Base-by-base conservation (phyloP, 2,113 vertebrate genomes). In the Oplegnathus fasciatus region DNA sequence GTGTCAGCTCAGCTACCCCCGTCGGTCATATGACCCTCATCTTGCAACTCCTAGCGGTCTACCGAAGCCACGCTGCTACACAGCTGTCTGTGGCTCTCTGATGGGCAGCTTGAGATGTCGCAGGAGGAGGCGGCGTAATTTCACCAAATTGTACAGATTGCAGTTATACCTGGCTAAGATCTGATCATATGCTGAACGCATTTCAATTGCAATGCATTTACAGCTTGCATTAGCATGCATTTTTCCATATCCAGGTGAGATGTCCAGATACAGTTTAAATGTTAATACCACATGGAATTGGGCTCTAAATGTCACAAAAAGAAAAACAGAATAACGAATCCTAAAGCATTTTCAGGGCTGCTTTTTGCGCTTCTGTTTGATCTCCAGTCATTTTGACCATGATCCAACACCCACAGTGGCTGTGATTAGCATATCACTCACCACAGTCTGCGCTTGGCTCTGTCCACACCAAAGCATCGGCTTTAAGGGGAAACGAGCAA, bases 381-480 rank as follows among this genome's bases (percentile, higher is more conserved):
- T 90, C 92, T 86, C 60, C 9, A 24, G 37, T 84, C 80, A 50
- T 85, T 86, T 68, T 88, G 90, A 87, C 84, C 69, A 28, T 28
- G 48, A 87, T 85, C 84, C 80, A 87, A 70, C 62, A 15, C 64
- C 61, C 83, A 67, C 78, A 71, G 69, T 73, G 77, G 81, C 80
- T 17, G 74, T 60, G 82, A 92, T 93, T 89, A 90, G 52, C 88
- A 89, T 89, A 92, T 90, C 89, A 78, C 73, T 85, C 75, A 26
- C 65, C 61, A 82, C 85, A 78, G 78, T 74, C 66, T 78, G 82
- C 68, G 46, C 75, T 84, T 71, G 81, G 71, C 83, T 83, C 61
- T 37, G 77, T 81, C 82, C 76, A 72, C 83, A 44, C 60, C 78
- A 82, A 77, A 74, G 77, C 80, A 61, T 74, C 42, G 55, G 79